Evolutionary conservation across 2,888 invertebrate genomes (phyloP).

Genomic region (Mesorhabditis belari): DNA sequence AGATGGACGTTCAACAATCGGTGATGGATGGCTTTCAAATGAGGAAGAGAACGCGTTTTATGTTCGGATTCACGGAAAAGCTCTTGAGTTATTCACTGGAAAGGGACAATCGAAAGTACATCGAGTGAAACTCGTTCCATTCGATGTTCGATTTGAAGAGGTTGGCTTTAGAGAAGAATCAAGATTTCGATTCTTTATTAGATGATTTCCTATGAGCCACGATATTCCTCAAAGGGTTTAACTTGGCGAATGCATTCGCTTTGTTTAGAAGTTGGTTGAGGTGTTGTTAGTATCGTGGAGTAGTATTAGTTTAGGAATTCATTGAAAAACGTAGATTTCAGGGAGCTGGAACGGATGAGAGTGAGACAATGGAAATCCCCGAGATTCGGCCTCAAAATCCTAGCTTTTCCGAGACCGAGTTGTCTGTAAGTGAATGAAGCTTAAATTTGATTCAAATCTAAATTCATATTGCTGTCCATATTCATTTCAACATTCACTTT

Average conservation of each 20-base stretch:
- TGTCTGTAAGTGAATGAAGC: slow-evolving; percentile 18
- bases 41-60: slow-evolving; percentile 25
- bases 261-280: slow-evolving; percentile 2
- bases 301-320: not conserved
- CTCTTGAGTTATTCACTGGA: slow-evolving; percentile 27
- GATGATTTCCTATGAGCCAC: not conserved
- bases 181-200: not conserved
- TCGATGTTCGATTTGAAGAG: slow-evolving; percentile 36
- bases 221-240: not conserved
- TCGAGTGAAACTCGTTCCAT: slow-evolving; percentile 32
- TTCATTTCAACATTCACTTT: not conserved
- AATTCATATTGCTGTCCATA: not conserved
- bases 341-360: slow-evolving; percentile 22
- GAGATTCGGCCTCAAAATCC: slow-evolving; percentile 23
- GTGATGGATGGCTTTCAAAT: slow-evolving; percentile 33
- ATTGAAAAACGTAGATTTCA: slow-evolving; percentile 5
- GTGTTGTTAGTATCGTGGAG: not conserved
- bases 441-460: not conserved
- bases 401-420: slow-evolving; percentile 29
- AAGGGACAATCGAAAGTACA: slow-evolving; percentile 13
- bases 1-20: slow-evolving; percentile 25
- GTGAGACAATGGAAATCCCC: slow-evolving; percentile 4
- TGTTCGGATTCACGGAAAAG: slow-evolving; percentile 36
- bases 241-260: slow-evolving; percentile 7
- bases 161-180: slow-evolving; percentile 8